Percentiles rank a stretch among this genome's conserved stretches.
phyloP scores from a whole-genome alignment of 2,888 invertebrate species.

The Ypsolopha sequella region DNA sequence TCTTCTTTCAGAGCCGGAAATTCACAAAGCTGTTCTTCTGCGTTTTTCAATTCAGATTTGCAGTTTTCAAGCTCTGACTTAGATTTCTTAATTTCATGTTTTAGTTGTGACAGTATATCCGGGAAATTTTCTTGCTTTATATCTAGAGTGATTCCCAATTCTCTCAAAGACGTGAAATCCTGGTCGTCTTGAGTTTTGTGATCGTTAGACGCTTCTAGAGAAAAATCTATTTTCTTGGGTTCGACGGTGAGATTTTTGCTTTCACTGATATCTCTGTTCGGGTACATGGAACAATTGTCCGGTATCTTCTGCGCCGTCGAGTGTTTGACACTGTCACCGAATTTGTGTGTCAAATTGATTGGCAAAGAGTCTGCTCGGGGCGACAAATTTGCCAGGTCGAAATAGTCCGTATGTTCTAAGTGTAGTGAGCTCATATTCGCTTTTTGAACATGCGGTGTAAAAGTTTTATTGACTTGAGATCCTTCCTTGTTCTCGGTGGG shows the following conservation, averaged over 20 bases:
- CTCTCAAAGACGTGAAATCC: slow-evolving; percentile 63
- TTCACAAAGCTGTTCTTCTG: slow-evolving; percentile 65
- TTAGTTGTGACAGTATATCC: slow-evolving; percentile 52
- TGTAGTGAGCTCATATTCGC: slow-evolving; percentile 51
- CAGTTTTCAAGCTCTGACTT: slow-evolving; percentile 66
- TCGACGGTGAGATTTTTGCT: slow-evolving; percentile 48
- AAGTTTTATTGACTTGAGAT: slow-evolving; percentile 35
- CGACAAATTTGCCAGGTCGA: slow-evolving; percentile 32
- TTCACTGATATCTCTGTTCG: slow-evolving; percentile 50
- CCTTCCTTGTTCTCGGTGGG: slow-evolving; percentile 22
- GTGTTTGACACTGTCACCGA: slow-evolving; percentile 28
- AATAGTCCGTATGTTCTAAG: slow-evolving; percentile 40
- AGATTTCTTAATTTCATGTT: slow-evolving; percentile 68
- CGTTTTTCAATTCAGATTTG: slow-evolving; percentile 62
- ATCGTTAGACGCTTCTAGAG: slow-evolving; percentile 40
- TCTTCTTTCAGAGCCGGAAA: slow-evolving; percentile 62
- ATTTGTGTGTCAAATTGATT: slow-evolving; percentile 32
- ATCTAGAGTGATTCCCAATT: slow-evolving; percentile 62
- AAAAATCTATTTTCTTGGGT: slow-evolving; percentile 61
- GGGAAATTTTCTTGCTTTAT: slow-evolving; percentile 54
- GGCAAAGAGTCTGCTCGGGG: slow-evolving; percentile 56
- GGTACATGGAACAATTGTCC: slow-evolving; percentile 63
- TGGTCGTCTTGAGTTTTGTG: slow-evolving; percentile 37
- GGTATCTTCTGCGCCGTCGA: slow-evolving; percentile 39
- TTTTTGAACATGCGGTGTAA: slow-evolving; percentile 41